These are phyloP conservation scores for Crotalus helleri DNA, from an alignment of 2,113 vertebrate species.

Conservation along the genomic window DNA sequence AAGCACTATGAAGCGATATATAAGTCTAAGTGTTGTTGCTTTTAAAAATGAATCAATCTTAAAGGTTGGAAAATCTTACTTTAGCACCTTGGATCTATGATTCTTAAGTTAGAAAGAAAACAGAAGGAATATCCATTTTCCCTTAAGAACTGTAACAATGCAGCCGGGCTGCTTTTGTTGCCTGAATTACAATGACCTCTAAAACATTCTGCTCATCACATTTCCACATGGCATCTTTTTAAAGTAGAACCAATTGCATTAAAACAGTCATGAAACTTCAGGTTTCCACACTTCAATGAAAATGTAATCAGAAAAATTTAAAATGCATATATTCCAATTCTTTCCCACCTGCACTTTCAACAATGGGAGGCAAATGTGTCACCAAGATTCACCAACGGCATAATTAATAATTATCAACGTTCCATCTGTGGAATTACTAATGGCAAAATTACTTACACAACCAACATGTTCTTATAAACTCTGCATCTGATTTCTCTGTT, in stretches of 20 bases:
- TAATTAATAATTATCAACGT: constrained; percentile 65
- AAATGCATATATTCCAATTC: constrained; percentile 67
- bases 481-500: constrained; percentile 59
- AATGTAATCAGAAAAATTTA: constrained; percentile 66
- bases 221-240: constrained; percentile 61
- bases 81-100: constrained; percentile 38
- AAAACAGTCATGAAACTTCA: constrained; percentile 58
- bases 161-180: constrained; percentile 49
- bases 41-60: constrained; percentile 42
- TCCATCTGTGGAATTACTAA: constrained; percentile 64
- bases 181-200: constrained; percentile 65
- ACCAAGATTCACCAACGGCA: constrained; percentile 57
- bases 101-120: constrained; percentile 33
- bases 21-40: neutral
- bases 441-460: constrained; percentile 66
- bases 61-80: constrained; percentile 45
- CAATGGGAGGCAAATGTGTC: constrained; percentile 49
- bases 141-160: constrained; percentile 54
- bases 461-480: constrained; percentile 50
- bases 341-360: constrained; percentile 37
- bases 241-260: constrained; percentile 69
- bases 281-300: constrained; percentile 56
- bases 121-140: constrained; percentile 35
- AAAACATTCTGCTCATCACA: constrained; percentile 53
- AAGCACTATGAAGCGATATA: neutral